A percentile compares a stretch with the other conserved stretches of the same genome.
Conservation (phyloP, 2,113 vertebrate genomes). For the Pteropus alecto region DNA sequence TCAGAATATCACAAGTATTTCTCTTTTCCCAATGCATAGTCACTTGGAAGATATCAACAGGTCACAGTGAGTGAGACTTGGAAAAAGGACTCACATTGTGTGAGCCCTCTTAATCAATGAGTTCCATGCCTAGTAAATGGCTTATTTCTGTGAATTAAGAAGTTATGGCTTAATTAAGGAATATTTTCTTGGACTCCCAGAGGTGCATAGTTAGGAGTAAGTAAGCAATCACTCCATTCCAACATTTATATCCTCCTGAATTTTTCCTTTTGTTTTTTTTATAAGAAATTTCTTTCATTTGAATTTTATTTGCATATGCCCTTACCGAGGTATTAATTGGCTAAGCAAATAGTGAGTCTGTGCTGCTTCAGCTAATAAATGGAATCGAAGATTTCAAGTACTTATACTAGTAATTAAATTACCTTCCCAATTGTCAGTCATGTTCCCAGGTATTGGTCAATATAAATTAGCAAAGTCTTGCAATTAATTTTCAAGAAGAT, state of each 20-base stretch:
- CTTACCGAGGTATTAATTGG: background rate
- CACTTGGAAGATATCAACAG: background rate
- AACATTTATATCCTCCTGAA: background rate
- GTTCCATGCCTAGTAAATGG: background rate
- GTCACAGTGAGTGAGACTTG: background rate
- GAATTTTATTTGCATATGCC: background rate
- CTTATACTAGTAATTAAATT: background rate
- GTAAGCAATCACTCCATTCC: background rate
- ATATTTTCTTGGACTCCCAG: background rate
- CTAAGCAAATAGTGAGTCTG: background rate
- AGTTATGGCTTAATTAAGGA: background rate
- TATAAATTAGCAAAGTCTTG: background rate
- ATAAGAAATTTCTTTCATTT: background rate
- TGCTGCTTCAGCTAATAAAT: background rate
- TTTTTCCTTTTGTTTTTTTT: background rate
- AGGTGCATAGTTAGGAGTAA: background rate
- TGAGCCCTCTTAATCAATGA: background rate
- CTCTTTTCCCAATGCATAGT: background rate
- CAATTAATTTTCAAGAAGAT: constrained; percentile 12
- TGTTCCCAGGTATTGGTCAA: background rate
- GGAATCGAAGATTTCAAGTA: background rate
- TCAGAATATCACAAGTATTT: background rate
- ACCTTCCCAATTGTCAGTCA: background rate
- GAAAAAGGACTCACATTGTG: background rate
- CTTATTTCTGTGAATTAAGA: background rate